Conservation (phyloP, 2,113 vertebrate species). For the Tragelaphus scriptus region DNA sequence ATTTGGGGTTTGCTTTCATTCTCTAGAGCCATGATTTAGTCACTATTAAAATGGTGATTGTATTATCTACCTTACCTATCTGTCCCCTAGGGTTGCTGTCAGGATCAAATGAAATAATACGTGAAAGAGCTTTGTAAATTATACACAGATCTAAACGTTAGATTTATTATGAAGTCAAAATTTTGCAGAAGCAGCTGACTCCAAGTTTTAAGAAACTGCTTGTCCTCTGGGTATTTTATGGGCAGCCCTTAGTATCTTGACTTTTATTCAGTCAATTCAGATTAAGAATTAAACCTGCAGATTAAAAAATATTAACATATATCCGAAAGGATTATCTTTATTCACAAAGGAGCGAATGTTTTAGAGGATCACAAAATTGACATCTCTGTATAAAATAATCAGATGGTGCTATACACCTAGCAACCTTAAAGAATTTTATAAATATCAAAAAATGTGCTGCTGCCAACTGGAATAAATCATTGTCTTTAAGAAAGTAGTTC, state of each 20-base stretch:
- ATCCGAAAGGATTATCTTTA: background rate
- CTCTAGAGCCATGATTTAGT: background rate
- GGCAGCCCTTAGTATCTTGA: background rate
- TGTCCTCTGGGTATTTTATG: background rate
- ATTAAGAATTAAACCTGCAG: background rate
- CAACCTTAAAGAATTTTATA: slow-evolving; percentile 35
- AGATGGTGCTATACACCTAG: background rate
- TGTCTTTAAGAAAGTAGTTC: background rate
- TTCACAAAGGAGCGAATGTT: background rate
- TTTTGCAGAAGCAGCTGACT: background rate
- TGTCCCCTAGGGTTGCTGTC: background rate
- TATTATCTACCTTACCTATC: background rate
- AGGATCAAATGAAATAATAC: background rate
- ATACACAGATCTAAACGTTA: background rate
- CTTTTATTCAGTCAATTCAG: background rate
- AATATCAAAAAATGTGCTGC: slow-evolving; percentile 18
- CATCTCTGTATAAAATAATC: background rate
- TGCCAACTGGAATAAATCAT: slow-evolving; percentile 20
- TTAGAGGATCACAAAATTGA: background rate
- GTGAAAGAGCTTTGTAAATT: background rate
- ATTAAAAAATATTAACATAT: background rate
- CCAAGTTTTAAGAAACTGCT: background rate
- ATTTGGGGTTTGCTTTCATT: background rate
- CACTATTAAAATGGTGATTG: background rate
- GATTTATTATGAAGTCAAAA: background rate